Base-by-base conservation (phyloP, 2,888 invertebrate genomes). In the Sialis lutaria region DNA sequence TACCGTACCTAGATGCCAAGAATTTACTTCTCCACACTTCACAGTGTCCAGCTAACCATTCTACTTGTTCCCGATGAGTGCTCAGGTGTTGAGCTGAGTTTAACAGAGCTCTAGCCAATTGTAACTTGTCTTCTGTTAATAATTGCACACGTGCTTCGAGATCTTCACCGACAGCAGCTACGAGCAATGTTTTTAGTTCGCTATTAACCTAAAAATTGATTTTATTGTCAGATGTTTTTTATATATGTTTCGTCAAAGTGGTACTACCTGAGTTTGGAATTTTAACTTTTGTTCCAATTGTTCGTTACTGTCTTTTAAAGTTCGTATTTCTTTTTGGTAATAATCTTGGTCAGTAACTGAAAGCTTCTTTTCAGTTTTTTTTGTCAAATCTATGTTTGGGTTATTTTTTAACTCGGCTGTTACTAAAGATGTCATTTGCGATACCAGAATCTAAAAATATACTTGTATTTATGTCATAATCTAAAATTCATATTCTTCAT, bases 11-110 rank as follows among this genome's bases (percentile, higher is more conserved):
- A 69, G 89, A 89, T 30, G 95, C 93, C 55, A 93, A 70, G 65
- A 91, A 96, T 75, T 95, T 96, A 61, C 91, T 92, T 52, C 91
- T 75, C 93, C 93, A 96, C 44, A 95, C 90, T 68, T 96, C 93
- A 61, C 91, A 90, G 59, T 93, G 91, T 0, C 93, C 90, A 12
- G 89, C 86, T 35, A 95, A 67, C 74, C 86, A 87, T 62, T 96
- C 95, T 4, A 90, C 84, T 68, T 91, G 88, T 63, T 95, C 93
- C 68, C 88, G 87, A 64, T 92, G 87, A 6, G 87, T 84, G 45
- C 80, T 83, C 46, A 92, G 69, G 63, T 88, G 82, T 62, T 89
- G 80, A 22, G 88, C 84, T 33, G 89, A 90, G 59, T 82, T 87
- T 6, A 90, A 69, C 42, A 95, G 68, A 43, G 91, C 90, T 58